phyloP scores from a whole-genome alignment of 2,888 invertebrate species.

The Phasia obesa region DNA sequence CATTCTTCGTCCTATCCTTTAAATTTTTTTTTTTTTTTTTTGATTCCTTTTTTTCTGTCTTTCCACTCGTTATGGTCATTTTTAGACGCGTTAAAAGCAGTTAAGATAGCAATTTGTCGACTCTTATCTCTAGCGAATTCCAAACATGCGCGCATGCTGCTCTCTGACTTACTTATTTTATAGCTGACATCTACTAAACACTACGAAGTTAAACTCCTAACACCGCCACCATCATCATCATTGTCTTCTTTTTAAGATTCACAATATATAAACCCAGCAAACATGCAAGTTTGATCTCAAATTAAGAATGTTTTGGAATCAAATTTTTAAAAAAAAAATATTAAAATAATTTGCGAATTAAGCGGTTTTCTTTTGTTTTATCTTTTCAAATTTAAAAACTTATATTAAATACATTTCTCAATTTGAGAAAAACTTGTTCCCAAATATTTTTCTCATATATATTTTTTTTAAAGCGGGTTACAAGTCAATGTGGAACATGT shows the following conservation, averaged over 20 bases:
- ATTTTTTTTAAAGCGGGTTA: no score
- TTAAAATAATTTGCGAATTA: no score
- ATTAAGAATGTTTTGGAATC: no score
- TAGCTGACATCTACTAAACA: constrained; percentile 68
- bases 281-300: no score
- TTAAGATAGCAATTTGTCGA: constrained; percentile 72
- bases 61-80: constrained; percentile 62
- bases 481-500: no score
- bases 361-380: no score
- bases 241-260: constrained; percentile 14
- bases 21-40: constrained; percentile 14
- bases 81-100: constrained; percentile 70
- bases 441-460: no score
- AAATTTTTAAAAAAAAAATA: no score
- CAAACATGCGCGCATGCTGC: constrained; percentile 71
- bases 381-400: no score
- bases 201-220: constrained; percentile 36
- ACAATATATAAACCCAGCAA: constrained; percentile 14
- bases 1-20: constrained; percentile 4
- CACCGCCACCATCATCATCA: constrained; percentile 31
- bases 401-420: no score
- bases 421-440: no score
- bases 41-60: constrained; percentile 16
- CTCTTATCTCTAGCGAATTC: constrained; percentile 70
- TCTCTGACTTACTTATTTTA: constrained; percentile 71